Evolutionary conservation across 2,888 invertebrate genomes (phyloP), one percentile per base, ranked within the genome.

Genomic region (Yponomeuta evonymella): DNA sequence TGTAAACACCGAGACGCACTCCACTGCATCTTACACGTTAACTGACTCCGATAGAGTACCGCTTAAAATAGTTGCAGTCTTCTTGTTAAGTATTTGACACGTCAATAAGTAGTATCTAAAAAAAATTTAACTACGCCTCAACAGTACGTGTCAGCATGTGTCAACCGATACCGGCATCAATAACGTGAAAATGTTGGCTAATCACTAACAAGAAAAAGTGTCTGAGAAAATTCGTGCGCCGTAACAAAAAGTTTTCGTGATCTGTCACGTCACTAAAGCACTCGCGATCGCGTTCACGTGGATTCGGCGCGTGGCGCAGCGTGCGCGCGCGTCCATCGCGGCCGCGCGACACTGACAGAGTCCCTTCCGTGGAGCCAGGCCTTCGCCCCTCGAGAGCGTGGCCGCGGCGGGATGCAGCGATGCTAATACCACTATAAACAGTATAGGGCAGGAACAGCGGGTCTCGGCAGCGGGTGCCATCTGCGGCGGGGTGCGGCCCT

Each of bases 341-440:
- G 82, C 83, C 82, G 77, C 84, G 83, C 89, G 85, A 90, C 51
- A 58, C 51, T 58, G 51, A 58, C 88, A 90, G 89, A 83, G 83
- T 82, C 79, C 77, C 43, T 43, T 43, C 77, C 78, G 81, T 79
- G 83, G 83, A 86, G 81, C 82, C 81, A 86, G 89, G 88, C 87
- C 86, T 86, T 85, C 87, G 87, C 91, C 90, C 89, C 90, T 89
- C 90, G 89, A 88, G 86, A 83, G 86, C 83, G 84, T 89, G 89
- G 87, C 86, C 89, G 87, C 84, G 72, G 83, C 75, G 83, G 87
- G 67, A 43, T 67, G 67, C 36, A 43, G 43, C 43, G 67, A 36
- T 43, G 67, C 67, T 12, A 67, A 67, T 67, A 43, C 67, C 33
- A 67, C 9, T 36, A n/a, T 36, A 36, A 67, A 36, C 86, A 36